Base-by-base conservation (phyloP, 2,888 invertebrate genomes). In the Branchellion lobata region DNA sequence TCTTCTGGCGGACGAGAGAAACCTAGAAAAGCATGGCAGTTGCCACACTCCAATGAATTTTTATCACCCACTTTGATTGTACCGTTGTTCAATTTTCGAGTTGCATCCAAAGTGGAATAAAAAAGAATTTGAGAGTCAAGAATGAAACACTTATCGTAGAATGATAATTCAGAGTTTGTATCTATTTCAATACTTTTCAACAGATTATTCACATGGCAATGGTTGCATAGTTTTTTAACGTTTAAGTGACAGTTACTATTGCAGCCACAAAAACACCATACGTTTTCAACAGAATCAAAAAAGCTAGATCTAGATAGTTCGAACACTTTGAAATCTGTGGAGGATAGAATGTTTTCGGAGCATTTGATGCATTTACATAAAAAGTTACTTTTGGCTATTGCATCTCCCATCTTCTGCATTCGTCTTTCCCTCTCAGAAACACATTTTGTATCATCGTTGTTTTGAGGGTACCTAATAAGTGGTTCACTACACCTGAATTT, bases 181-280 rank as follows among this genome's bases (percentile, higher is more conserved):
- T 57, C 61, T 24, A 57, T 18, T 57, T 57, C 21, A n/a, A 57
- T 57, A 18, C 21, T 24, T 57, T 57, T n/a, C 24, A 57, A 3
- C 21, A 57, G 24, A 14, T 57, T n/a, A n/a, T 57, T 57, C 8
- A 57, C 21, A 57, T 57, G 3, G 24, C 61, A 57, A n/a, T 57
- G 61, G n/a, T n/a, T 57, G 24, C 61, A 18, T 24, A 14, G 40
- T 40, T 40, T 40, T 14, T 57, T 5, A 24, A n/a, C 21, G 24
- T 18, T 57, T 8, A n/a, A 5, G 24, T 57, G 61, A 57, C n/a
- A 57, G 3, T 57, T 57, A 24, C 21, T 18, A 18, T 24, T 8
- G 61, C 61, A 57, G 21, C 61, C 61, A 57, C 61, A 57, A 8
- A 57, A 57, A n/a, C 61, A 57, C 61, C 61, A 57, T 24, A 57